Evolutionary conservation across 2,888 invertebrate species (phyloP).

Genomic region (Carabus problematicus): DNA sequence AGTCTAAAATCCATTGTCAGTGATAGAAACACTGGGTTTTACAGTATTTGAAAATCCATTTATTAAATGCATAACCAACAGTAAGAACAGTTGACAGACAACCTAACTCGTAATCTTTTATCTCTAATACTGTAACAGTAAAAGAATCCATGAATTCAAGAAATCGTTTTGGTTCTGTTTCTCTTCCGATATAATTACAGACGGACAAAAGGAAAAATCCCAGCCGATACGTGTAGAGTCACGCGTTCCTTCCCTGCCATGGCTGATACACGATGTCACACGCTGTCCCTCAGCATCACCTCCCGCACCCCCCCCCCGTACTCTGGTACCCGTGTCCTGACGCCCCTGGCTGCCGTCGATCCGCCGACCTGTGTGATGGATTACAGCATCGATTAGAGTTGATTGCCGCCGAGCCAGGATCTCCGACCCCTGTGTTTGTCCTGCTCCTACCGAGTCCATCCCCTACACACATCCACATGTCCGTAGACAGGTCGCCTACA

Average conservation of each 20-base stretch:
- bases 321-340: too few relatives aligned
- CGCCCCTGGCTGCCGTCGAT: too few relatives aligned
- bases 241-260: slow-evolving; percentile 14
- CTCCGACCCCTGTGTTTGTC: slow-evolving; percentile 34
- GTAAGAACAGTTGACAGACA: too few relatives aligned
- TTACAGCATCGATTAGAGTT: slow-evolving; percentile 60
- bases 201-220: slow-evolving; percentile 14
- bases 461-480: neutral
- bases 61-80: too few relatives aligned
- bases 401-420: slow-evolving; percentile 52
- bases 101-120: too few relatives aligned
- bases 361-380: slow-evolving; percentile 56
- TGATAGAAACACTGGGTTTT: too few relatives aligned
- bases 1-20: too few relatives aligned
- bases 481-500: too few relatives aligned
- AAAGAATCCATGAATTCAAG: too few relatives aligned
- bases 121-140: too few relatives aligned
- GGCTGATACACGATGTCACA: slow-evolving; percentile 17
- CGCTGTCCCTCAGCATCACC: slow-evolving; percentile 24
- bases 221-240: slow-evolving; percentile 12
- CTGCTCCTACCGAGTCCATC: slow-evolving; percentile 11
- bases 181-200: slow-evolving; percentile 32
- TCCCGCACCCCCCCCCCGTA: slow-evolving; percentile 22
- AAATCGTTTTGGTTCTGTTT: neutral
- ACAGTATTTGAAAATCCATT: too few relatives aligned